Conservation (phyloP, 2,113 vertebrate species). For the Lasiurus cinereus region DNA sequence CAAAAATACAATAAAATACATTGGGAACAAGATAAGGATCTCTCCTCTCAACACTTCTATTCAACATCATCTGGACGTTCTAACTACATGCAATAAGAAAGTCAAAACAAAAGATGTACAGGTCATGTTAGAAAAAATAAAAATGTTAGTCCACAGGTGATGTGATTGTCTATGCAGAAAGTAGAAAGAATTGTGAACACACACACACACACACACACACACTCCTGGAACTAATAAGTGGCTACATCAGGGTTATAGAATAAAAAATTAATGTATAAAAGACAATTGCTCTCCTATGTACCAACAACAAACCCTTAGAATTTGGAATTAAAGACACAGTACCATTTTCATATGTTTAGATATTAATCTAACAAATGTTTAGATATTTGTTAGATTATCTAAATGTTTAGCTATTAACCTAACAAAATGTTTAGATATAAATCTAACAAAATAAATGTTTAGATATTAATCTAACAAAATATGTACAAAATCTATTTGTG, state of each 20-base stretch:
- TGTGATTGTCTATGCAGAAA: background rate
- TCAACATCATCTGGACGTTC: background rate
- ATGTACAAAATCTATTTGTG: background rate
- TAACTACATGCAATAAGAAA: background rate
- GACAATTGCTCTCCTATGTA: background rate
- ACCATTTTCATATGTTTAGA: background rate
- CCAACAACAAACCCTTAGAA: background rate
- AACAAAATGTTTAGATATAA: too few species aligned
- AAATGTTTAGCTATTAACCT: too few species aligned
- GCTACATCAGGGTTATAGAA: background rate
- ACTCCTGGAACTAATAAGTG: background rate
- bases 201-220: too few species aligned
- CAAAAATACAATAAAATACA: background rate
- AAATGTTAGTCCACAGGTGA: background rate
- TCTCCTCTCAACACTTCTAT: background rate
- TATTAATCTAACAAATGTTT: too few species aligned
- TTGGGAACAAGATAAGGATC: background rate
- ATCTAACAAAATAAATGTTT: too few species aligned
- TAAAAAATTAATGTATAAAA: background rate
- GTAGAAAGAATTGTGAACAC: background rate
- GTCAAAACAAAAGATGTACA: background rate
- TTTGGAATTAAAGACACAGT: conserved; percentile 31
- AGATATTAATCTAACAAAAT: background rate
- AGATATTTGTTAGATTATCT: too few species aligned
- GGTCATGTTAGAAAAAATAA: background rate